These are phyloP conservation scores for Pogonognathellus flavescens DNA, from an alignment of 1,140 invertebrate genomes.

Conservation along the genomic window DNA sequence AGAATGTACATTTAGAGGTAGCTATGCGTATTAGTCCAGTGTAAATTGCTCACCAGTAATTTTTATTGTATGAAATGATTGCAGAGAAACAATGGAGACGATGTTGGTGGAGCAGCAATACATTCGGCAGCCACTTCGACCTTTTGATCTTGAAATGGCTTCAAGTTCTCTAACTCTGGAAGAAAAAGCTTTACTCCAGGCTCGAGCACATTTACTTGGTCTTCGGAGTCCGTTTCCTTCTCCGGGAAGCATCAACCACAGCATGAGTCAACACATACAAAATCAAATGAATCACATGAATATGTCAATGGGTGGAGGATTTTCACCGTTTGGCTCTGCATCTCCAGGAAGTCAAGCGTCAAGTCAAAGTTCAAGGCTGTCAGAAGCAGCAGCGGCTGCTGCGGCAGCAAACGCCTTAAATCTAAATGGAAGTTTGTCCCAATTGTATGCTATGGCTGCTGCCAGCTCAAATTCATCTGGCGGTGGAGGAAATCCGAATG, in stretches of 20 bases:
- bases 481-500: background rate
- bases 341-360: conserved; percentile 58
- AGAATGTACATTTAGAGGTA: background rate
- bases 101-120: conserved; percentile 84
- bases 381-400: conserved; percentile 66
- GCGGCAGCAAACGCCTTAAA: conserved; percentile 60
- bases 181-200: conserved; percentile 79
- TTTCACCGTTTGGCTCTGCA: conserved; percentile 58
- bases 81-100: conserved; percentile 86
- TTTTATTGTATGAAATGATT: conserved; percentile 66
- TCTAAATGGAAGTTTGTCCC: conserved; percentile 65
- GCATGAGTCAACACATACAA: conserved; percentile 65
- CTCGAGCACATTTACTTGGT: conserved; percentile 67
- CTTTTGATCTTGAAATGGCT: conserved; percentile 81
- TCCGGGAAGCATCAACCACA: conserved; percentile 35
- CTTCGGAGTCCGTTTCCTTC: conserved; percentile 65
- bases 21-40: background rate
- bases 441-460: conserved; percentile 67
- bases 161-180: conserved; percentile 80
- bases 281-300: conserved; percentile 63
- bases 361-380: conserved; percentile 58
- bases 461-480: conserved; percentile 57
- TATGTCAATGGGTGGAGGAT: conserved; percentile 52
- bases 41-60: conserved; percentile 22
- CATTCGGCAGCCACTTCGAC: conserved; percentile 79